Evolutionary conservation across 2,888 invertebrate species (phyloP).

Genomic region (Myathropa florea): DNA sequence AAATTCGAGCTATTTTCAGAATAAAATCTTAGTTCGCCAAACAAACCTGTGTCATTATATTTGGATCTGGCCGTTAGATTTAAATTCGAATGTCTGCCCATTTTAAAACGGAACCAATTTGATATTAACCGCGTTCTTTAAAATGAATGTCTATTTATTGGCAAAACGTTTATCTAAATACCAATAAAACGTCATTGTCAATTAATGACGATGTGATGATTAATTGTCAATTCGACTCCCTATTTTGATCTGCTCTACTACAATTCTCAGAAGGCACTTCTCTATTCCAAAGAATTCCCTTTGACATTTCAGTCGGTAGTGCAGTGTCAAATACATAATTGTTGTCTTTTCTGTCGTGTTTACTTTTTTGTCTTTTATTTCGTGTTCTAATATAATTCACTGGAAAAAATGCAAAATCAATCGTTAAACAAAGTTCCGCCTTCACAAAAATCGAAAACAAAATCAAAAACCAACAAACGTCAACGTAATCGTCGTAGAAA

Average conservation of each 20-base stretch:
- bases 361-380: neutral
- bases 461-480: slow-evolving; percentile 29
- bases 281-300: neutral
- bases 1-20: no score
- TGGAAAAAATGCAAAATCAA: slow-evolving; percentile 42
- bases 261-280: neutral
- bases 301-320: slow-evolving; percentile 38
- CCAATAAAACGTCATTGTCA: neutral
- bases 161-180: neutral
- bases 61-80: neutral
- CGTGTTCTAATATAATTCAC: neutral
- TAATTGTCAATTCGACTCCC: neutral
- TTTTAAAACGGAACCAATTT: neutral
- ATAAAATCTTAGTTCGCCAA: neutral
- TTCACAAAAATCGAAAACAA: slow-evolving; percentile 35
- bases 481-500: slow-evolving; percentile 41
- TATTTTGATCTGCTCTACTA: neutral
- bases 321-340: slow-evolving; percentile 5
- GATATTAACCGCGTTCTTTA: neutral
- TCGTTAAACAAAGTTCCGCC: neutral
- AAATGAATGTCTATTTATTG: neutral
- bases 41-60: neutral
- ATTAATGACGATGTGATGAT: neutral
- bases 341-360: neutral
- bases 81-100: neutral